Evolutionary conservation across 2,113 vertebrate species (phyloP).

Genomic region (Apodemus speciosus): DNA sequence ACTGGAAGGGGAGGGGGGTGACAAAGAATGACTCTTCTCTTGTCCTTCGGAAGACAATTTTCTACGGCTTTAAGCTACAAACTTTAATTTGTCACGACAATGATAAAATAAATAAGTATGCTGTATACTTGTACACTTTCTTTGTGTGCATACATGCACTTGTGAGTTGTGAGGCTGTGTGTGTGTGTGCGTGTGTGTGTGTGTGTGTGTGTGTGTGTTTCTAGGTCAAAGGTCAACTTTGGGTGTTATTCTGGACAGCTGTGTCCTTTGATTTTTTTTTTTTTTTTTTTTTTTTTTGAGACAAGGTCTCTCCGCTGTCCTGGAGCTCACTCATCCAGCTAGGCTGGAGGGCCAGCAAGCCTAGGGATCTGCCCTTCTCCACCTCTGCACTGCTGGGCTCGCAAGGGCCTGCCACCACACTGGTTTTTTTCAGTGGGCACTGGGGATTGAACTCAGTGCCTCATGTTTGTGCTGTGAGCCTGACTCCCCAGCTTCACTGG

Average conservation of each 20-base stretch:
- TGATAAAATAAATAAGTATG: not conserved
- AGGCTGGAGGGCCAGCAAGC: not conserved
- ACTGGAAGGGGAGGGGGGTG: not conserved
- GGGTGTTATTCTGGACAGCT: not conserved
- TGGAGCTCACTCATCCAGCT: not conserved
- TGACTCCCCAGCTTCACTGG: not conserved
- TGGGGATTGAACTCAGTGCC: not conserved
- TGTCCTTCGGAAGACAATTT: not conserved
- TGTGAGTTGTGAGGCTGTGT: not conserved
- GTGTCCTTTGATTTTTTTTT: not conserved
- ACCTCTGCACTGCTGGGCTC: not conserved
- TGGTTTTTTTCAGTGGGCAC: not conserved
- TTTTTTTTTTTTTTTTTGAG: not conserved
- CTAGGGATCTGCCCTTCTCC: not conserved
- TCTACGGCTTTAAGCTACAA: not conserved
- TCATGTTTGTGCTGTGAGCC: not conserved
- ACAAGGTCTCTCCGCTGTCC: not conserved
- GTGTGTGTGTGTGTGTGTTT: not conserved
- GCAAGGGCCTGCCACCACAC: not conserved
- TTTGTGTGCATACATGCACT: not conserved
- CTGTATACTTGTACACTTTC: not conserved
- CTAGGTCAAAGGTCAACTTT: not conserved
- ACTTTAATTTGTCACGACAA: not conserved
- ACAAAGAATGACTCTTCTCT: not conserved
- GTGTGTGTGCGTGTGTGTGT: too few species aligned